Percentiles rank a stretch among this genome's conserved stretches.
Evolutionary conservation across 2,888 invertebrate species (phyloP).

Genomic region (Homarus gammarus): DNA sequence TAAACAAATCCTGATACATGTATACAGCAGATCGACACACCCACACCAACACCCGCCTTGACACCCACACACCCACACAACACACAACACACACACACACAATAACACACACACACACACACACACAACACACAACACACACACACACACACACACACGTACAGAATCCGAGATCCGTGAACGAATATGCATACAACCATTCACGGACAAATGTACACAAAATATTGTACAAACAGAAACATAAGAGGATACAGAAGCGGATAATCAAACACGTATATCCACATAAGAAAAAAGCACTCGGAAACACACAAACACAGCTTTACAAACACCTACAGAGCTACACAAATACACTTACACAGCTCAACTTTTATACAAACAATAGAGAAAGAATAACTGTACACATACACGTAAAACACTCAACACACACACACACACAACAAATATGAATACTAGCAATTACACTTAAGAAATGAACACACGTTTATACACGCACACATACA

Average conservation of each 20-base stretch:
- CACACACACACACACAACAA: conserved; percentile 44
- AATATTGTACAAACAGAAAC: not conserved
- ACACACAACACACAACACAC: conserved; percentile 35
- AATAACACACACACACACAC: conserved; percentile 36
- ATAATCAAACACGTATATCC: not conserved
- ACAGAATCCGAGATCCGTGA: too few relatives aligned
- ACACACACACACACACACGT: conserved; percentile 29
- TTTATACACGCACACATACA: conserved; percentile 26
- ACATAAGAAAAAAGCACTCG: too few relatives aligned
- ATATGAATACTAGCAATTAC: too few relatives aligned
- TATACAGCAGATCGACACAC: not conserved
- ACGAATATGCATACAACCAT: too few relatives aligned
- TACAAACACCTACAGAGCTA: too few relatives aligned
- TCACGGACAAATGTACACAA: conserved; percentile 2
- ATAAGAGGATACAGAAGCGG: not conserved
- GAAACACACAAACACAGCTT: too few relatives aligned
- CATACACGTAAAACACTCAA: conserved; percentile 14
- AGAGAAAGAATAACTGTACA: too few relatives aligned
- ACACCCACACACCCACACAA: conserved; percentile 15
- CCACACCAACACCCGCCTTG: not conserved
- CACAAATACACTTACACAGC: too few relatives aligned
- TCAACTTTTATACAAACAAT: too few relatives aligned
- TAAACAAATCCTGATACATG: too few relatives aligned
- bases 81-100: conserved; percentile 21
- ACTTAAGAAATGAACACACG: too few relatives aligned